These are phyloP conservation scores for Lepidothrix coronata DNA, from an alignment of 2,113 vertebrate genomes.

Conservation along the genomic window DNA sequence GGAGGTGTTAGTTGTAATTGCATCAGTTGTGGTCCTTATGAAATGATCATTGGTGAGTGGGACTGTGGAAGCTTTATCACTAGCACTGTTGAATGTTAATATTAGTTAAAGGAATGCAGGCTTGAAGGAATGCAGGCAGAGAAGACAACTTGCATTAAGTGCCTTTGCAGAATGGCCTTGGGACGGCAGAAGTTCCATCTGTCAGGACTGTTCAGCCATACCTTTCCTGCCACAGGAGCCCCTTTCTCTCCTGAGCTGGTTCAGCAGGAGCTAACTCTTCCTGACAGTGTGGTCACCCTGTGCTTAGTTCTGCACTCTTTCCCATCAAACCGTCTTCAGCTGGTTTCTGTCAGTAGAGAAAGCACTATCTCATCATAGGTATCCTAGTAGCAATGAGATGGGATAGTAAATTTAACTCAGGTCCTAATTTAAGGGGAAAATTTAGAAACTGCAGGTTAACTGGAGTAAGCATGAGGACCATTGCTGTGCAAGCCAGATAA, in stretches of 20 bases:
- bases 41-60: neutral
- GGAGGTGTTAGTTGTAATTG: constrained; percentile 21
- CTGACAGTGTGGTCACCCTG: neutral
- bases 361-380: neutral
- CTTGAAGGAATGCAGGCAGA: neutral
- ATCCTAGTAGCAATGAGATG: neutral
- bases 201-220: neutral
- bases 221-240: neutral
- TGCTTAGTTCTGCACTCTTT: neutral
- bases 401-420: neutral
- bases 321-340: neutral
- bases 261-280: neutral
- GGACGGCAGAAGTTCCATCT: neutral
- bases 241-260: neutral
- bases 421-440: neutral
- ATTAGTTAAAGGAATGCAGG: neutral
- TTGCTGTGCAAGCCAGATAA: neutral
- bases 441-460: neutral
- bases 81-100: neutral
- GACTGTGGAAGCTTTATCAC: constrained; percentile 11
- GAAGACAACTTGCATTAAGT: neutral
- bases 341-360: neutral
- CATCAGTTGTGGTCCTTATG: neutral
- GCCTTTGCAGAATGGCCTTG: neutral
- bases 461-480: neutral